Evolutionary conservation across 1,140 invertebrate species (phyloP).

Genomic region (Harlomillsia oculata): DNA sequence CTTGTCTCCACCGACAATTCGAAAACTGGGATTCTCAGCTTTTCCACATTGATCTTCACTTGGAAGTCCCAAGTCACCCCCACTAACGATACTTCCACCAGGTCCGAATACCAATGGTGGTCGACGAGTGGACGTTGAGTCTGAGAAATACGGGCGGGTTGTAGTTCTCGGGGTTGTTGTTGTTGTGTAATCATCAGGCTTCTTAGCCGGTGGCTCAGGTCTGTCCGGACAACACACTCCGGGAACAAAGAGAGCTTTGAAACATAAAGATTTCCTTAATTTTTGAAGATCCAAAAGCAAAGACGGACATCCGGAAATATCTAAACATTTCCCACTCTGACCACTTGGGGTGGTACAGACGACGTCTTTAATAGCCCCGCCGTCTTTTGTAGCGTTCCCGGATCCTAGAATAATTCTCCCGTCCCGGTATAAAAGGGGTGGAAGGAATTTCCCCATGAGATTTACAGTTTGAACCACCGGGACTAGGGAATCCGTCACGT

Average conservation of each 20-base stretch:
- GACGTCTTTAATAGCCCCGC: conserved; percentile 29
- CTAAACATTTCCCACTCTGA: conserved; percentile 67
- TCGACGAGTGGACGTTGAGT: neutral
- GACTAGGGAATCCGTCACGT: conserved; percentile 66
- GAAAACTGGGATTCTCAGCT: conserved; percentile 65
- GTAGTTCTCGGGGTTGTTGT: conserved; percentile 39
- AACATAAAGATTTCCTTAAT: conserved; percentile 76
- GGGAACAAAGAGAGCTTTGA: conserved; percentile 81
- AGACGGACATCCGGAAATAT: conserved; percentile 78
- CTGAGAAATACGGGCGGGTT: too few species aligned
- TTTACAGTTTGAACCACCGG: conserved; percentile 53
- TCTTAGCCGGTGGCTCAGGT: conserved; percentile 15
- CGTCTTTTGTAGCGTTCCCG: conserved; percentile 34
- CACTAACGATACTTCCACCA: too few species aligned
- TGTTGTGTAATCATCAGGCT: conserved; percentile 12
- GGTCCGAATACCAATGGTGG: neutral
- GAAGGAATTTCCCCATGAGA: conserved; percentile 42
- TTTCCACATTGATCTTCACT: conserved; percentile 54
- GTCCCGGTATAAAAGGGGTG: conserved; percentile 45
- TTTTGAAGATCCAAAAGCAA: conserved; percentile 69
- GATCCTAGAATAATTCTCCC: conserved; percentile 35
- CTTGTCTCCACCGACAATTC: conserved; percentile 74
- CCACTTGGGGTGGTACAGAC: conserved; percentile 71
- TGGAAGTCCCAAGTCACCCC: neutral
- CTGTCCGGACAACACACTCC: conserved; percentile 40